Evolutionary conservation across 1,140 invertebrate genomes (phyloP), one percentile per base, ranked within the genome.

Genomic region (Tetraneura akinire): DNA sequence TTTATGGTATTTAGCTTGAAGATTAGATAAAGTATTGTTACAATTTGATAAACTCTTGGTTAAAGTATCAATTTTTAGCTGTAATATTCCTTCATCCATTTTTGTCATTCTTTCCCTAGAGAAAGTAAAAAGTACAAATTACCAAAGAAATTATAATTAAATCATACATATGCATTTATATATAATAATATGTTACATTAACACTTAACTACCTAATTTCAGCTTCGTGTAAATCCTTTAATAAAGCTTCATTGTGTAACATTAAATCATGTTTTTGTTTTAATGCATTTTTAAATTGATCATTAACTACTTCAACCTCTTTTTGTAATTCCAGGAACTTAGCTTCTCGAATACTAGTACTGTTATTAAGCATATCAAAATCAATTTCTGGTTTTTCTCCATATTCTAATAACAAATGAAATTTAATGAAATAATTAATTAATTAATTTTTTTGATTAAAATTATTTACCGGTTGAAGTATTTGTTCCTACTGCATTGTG

Each of bases 191-290:
- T 37, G 11, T 45, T 1, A 45, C 32, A 47, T 23, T n/a, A 47
- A 47, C 11, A 53, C 32, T 57, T 78, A 78, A 55, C 23, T 62
- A 78, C 74, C 23, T 62, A 47, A 26, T 4, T 78, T 78, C 74
- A 6, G 74, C 55, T 49, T 78, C 74, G 29, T 60, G 55, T 62
- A 78, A 45, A 29, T 57, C 47, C 10, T 78, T 78, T 60, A 62
- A 78, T 5, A 78, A 21, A 18, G 74, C 26, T 47, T 78, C 74
- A 47, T 78, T 78, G 4, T 78, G 53, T 23, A 78, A 47, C 74
- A 62, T 78, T 0, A 62, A n/a, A 8, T 78, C 74, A 47, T 78
- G 74, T 60, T 78, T 78, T 78, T 78, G 74, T 47, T 45, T 78
- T 14, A 78, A 78, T 4, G 74, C 11, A 18, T 62, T 78, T 57